Percentiles rank a stretch among this genome's conserved stretches.
phyloP scores from a whole-genome alignment of 1,140 invertebrate species.

The Prorops nasuta region DNA sequence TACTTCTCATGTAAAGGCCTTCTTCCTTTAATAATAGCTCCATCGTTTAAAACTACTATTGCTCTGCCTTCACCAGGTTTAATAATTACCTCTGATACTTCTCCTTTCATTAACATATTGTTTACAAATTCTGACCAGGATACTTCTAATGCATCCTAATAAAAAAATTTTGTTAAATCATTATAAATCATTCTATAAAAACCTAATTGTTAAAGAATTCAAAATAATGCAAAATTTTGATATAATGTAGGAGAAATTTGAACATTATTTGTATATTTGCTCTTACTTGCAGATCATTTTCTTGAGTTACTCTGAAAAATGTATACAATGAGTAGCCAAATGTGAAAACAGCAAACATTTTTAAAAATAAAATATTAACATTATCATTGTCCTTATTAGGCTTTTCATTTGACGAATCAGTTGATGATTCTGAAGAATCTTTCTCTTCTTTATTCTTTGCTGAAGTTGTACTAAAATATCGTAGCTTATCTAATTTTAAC shows the following conservation, averaged over 20 bases:
- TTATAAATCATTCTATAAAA: not conserved
- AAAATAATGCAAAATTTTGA: too few relatives aligned
- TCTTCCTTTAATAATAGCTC: conserved; percentile 84
- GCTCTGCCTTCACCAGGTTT: conserved; percentile 80
- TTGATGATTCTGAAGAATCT: conserved; percentile 9
- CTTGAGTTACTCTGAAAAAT: not conserved
- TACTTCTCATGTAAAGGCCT: conserved; percentile 56
- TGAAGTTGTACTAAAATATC: conserved; percentile 21
- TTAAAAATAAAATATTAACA: conserved; percentile 8
- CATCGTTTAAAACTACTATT: conserved; percentile 78
- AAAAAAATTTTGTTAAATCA: not conserved
- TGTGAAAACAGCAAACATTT: conserved; percentile 6
- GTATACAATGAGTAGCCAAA: conserved; percentile 1
- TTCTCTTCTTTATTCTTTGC: conserved; percentile 9
- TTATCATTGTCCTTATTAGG: conserved; percentile 19
- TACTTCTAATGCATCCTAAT: conserved; percentile 48
- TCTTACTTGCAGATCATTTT: too few relatives aligned
- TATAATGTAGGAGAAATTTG: too few relatives aligned
- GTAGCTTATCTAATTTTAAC: conserved; percentile 1
- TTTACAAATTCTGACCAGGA: conserved; percentile 96
- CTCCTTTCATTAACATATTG: conserved; percentile 88
- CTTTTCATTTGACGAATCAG: conserved; percentile 2
- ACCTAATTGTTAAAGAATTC: too few relatives aligned
- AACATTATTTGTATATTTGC: too few relatives aligned
- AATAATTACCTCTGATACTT: conserved; percentile 86